These are phyloP conservation scores for Leptarthrus brevirostris DNA, from an alignment of 2,888 invertebrate genomes.

Conservation along the genomic window DNA sequence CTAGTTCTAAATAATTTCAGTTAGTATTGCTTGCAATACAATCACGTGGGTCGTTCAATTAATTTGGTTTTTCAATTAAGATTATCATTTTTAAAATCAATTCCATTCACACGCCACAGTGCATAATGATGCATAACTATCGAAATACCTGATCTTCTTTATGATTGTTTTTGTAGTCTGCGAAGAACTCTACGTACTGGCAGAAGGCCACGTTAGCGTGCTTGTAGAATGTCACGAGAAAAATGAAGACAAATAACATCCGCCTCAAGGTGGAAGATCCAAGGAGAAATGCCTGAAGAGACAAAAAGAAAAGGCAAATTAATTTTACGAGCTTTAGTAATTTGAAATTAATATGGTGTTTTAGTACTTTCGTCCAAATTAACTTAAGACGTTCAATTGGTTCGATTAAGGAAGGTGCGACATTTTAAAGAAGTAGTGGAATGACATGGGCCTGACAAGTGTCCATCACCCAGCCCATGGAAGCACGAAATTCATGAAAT, in stretches of 20 bases:
- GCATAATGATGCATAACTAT: not conserved
- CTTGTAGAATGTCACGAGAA: constrained; percentile 57
- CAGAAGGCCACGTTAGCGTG: constrained; percentile 57
- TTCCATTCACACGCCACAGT: constrained; percentile 22
- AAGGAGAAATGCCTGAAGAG: constrained; percentile 28
- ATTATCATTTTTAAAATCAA: constrained; percentile 24
- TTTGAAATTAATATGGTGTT: not conserved
- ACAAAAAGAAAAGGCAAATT: constrained; percentile 31
- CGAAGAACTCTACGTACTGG: constrained; percentile 61
- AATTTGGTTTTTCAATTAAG: constrained; percentile 17
- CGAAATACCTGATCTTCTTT: constrained; percentile 60
- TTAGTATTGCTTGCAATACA: not conserved
- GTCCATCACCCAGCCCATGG: not conserved
- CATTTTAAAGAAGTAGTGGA: not conserved
- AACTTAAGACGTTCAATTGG: not conserved
- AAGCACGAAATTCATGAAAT: not conserved
- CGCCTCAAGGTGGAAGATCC: constrained; percentile 34
- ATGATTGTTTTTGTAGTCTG: constrained; percentile 62
- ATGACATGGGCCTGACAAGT: not conserved
- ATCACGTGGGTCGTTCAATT: constrained; percentile 13
- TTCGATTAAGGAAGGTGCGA: not conserved
- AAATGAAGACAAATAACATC: constrained; percentile 43
- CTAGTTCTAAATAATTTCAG: not conserved
- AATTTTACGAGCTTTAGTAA: not conserved
- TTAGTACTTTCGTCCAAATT: not conserved